These are phyloP conservation scores for Elegia similella DNA, from an alignment of 2,888 invertebrate genomes.

Conservation along the genomic window DNA sequence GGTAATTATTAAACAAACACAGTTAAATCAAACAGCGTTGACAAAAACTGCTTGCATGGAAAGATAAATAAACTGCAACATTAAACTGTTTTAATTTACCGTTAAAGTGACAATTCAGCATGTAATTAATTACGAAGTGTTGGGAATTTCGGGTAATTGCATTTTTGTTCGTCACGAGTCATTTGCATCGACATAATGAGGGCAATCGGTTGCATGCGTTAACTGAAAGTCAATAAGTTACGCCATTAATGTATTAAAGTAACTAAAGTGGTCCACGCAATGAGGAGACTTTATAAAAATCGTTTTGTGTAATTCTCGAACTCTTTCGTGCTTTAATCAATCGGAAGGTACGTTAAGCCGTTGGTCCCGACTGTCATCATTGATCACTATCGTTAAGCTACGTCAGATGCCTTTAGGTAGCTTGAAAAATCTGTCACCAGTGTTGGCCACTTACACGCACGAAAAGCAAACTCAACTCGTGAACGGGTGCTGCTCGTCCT, in stretches of 20 bases:
- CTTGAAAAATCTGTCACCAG: no score
- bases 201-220: not conserved
- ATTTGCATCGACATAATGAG: slow-evolving; percentile 8
- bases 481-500: no score
- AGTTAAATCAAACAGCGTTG: not conserved
- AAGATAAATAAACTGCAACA: not conserved
- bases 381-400: no score
- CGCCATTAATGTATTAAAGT: not conserved
- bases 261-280: not conserved
- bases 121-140: slow-evolving; percentile 6
- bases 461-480: no score
- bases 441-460: no score
- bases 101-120: slow-evolving; percentile 1
- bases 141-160: slow-evolving; percentile 3
- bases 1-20: no score
- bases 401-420: no score
- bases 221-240: not conserved
- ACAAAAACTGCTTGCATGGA: not conserved
- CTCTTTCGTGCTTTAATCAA: no score
- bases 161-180: slow-evolving; percentile 8
- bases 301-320: no score
- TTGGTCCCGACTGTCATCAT: no score
- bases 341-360: no score
- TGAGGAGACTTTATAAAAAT: no score
- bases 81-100: not conserved